Evolutionary conservation across 2,797 vertebrate species (phyloP), one percentile per base, ranked within the genome.

Genomic region (Spinus pinus): DNA sequence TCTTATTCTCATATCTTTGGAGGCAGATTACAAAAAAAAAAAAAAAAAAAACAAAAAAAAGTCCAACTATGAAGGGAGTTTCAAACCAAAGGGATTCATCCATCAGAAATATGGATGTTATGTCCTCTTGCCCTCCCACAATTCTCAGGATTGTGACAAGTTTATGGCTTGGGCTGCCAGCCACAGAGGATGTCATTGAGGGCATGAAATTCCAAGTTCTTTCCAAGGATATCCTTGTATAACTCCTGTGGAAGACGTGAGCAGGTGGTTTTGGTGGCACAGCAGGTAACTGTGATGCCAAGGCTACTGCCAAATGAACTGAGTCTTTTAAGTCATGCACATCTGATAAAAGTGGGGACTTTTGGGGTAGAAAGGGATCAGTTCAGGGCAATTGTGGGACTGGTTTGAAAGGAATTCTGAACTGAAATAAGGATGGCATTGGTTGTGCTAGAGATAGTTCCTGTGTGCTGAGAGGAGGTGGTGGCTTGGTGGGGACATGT

Each of bases 101-200:
- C 20, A 16, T 96, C 93, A 95, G 67, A 28, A 49, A 69, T 88
- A 80, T 84, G 74, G 78, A 57, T 71, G 65, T 85, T 64, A 64
- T 41, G 84, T 95, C 88, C 78, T 89, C 81, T 67, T 81, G 86
- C 57, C 64, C 64, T 92, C 20, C 60, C 74, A 95, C 83, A 87
- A 37, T 95, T 95, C 80, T 54, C 22, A 46, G 67, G 57, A 25
- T 67, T 14, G 86, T 87, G 94, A 92, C 94, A 95, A 80, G 49
- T 96, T 95, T 94, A 95, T 91, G 67, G 13, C 83, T 96, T 87
- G 81, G 57, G 53, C 88, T 90, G 62, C 79, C 73, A 91, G 27
- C 86, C 50, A 57, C 61, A 18, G 72, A 71, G 60, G 37, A 37
- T 87, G 71, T 92, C 60, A 51, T 14, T 0, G 3, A 50, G 51